Percentiles rank a stretch among this genome's conserved stretches.
phyloP scores from a whole-genome alignment of 2,113 vertebrate species.

The Rhegmatorhina hoffmannsi region DNA sequence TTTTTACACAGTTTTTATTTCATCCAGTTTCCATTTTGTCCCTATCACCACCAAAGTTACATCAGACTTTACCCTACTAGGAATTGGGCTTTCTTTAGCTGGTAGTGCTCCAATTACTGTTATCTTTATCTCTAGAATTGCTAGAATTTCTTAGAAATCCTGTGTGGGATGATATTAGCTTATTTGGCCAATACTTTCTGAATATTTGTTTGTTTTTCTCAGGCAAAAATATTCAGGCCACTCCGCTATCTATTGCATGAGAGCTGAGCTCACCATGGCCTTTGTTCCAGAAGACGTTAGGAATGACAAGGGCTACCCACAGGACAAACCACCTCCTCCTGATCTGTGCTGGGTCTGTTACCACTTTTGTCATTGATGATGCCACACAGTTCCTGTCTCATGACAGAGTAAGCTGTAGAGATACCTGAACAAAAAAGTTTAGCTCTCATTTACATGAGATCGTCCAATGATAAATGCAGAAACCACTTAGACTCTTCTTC shows the following conservation, averaged over 20 bases:
- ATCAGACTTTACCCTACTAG: not conserved
- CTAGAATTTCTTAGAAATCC: conserved; percentile 28
- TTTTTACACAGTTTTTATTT: not conserved
- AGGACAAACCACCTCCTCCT: not conserved
- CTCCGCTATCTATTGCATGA: not conserved
- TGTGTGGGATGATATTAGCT: not conserved
- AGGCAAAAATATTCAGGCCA: not conserved
- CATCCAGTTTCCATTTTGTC: not conserved
- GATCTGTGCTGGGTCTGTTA: not conserved
- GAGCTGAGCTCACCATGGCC: not conserved
- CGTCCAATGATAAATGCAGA: not conserved
- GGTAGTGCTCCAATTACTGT: not conserved
- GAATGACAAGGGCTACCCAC: not conserved
- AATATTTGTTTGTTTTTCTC: not conserved
- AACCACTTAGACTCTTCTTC: not conserved
- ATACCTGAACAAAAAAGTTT: not conserved
- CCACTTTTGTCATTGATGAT: not conserved
- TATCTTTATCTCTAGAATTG: conserved; percentile 28
- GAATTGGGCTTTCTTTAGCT: not conserved
- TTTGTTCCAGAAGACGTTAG: not conserved
- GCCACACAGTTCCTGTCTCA: not conserved
- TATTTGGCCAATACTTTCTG: not conserved
- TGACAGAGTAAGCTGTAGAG: not conserved
- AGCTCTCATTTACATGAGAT: not conserved
- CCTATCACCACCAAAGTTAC: not conserved